Evolutionary conservation across 2,113 vertebrate genomes (phyloP).

Genomic region (Oncorhynchus mykiss): DNA sequence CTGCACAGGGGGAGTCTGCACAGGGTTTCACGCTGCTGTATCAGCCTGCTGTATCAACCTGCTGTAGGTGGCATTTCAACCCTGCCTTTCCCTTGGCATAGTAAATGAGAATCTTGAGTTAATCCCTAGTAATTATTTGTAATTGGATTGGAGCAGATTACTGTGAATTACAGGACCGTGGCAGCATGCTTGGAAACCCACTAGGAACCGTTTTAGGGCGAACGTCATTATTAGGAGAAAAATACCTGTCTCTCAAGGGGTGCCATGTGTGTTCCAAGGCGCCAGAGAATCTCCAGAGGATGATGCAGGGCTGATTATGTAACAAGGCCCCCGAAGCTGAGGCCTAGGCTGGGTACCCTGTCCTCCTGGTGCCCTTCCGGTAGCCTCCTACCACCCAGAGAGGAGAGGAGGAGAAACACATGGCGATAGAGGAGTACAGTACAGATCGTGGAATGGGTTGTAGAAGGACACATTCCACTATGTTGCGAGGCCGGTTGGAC

Average conservation of each 20-base stretch:
- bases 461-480: background rate
- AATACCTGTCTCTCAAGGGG: background rate
- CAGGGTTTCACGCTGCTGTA: too few relatives aligned
- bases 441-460: background rate
- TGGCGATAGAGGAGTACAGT: background rate
- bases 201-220: background rate
- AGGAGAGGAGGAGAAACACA: background rate
- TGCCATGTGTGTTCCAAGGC: background rate
- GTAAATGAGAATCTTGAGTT: background rate
- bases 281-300: background rate
- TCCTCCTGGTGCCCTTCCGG: background rate
- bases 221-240: background rate
- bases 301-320: background rate
- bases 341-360: background rate
- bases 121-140: slow-evolving; percentile 10
- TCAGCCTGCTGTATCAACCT: background rate
- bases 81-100: background rate
- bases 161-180: background rate
- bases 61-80: background rate
- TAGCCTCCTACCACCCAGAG: background rate
- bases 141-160: slow-evolving; percentile 10
- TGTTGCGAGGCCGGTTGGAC: too few relatives aligned
- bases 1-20: too few relatives aligned
- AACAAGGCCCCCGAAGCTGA: background rate
- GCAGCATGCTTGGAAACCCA: background rate